Percentiles rank a stretch among this genome's conserved stretches.
Evolutionary conservation across 2,888 invertebrate genomes (phyloP).

Genomic region (Stegophylla sp.): DNA sequence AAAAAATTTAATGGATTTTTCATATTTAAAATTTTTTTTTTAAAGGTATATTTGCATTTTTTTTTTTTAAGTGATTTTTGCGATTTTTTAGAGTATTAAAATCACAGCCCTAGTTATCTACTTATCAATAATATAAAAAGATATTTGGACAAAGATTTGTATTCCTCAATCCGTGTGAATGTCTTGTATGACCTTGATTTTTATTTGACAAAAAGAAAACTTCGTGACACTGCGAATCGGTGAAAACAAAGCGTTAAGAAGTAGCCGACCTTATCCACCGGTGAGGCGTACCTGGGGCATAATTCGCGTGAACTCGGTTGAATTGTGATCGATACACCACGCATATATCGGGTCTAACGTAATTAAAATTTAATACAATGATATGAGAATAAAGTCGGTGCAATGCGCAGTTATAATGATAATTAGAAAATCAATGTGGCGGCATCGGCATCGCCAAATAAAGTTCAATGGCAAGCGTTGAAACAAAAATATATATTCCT

Average conservation of each 20-base stretch:
- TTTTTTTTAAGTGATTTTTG: no score
- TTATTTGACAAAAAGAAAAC: constrained; percentile 45
- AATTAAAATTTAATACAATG: constrained; percentile 56
- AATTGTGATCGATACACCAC: constrained; percentile 40
- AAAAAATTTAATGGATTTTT: no score
- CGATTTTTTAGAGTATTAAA: no score
- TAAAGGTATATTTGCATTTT: no score
- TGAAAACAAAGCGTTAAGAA: constrained; percentile 55
- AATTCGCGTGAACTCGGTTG: constrained; percentile 3
- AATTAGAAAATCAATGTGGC: constrained; percentile 32
- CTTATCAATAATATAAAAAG: no score
- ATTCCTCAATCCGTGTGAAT: neutral
- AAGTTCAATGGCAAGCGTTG: constrained; percentile 16
- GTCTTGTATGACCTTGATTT: constrained; percentile 34
- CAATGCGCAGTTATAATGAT: constrained; percentile 24
- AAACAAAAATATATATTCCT: neutral
- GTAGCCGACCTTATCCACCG: constrained; percentile 56
- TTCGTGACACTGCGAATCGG: constrained; percentile 54
- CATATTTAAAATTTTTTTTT: no score
- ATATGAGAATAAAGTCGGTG: constrained; percentile 33
- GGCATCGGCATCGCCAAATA: constrained; percentile 19
- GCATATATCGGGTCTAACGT: neutral
- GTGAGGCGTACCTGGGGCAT: constrained; percentile 11
- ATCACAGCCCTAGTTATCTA: no score
- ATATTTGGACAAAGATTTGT: neutral